Evolutionary conservation across 2,888 invertebrate genomes (phyloP), one percentile per base, ranked within the genome.

Genomic region (Parapristionchus giblindavisi): DNA sequence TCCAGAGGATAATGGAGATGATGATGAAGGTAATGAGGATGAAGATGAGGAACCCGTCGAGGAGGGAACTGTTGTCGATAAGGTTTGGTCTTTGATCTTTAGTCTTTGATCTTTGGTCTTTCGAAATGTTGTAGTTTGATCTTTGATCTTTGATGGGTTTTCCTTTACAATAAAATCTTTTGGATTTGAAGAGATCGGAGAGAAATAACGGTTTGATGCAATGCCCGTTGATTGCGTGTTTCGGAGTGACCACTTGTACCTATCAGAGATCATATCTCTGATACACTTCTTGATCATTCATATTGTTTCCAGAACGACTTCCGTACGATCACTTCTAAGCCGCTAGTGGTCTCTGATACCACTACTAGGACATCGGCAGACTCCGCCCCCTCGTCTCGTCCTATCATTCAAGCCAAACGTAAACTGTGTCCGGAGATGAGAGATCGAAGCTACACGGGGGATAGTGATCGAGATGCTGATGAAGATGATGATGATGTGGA

Each of bases 1-100:
- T 32, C 81, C 83, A n/a, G 80, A 78, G 32, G 83, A 80, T 11
- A 78, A n/a, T n/a, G n/a, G 74, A 0, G 81, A 81, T 29, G 77
- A 77, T 27, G 77, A 74, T 14, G 77, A 74, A 51, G 63, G 48
- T 66, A 51, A 61, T 24, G 78, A 77, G 60, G 76, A 75, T 21
- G 77, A 76, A n/a, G 77, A 77, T 14, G 78, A 76, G 14, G 77
- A 79, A 3, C 72, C 60, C 11, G 60, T 70, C 2, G 76, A 68
- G 21, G 8, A n/a, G 17, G 38, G 63, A 63, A 27, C 14, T 36
- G 60, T 21, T 34, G 60, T 11, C 6, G 32, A 29, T 3, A 21
- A 29, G 6, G 34, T 58, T 32, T 58, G 32, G 17, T 58, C 58
- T 32, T n/a, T 24, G 54, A n/a, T 54, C n/a, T 17, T 14, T 14